These are phyloP conservation scores for Barbus barbus DNA, from an alignment of 2,113 vertebrate species.

Conservation along the genomic window DNA sequence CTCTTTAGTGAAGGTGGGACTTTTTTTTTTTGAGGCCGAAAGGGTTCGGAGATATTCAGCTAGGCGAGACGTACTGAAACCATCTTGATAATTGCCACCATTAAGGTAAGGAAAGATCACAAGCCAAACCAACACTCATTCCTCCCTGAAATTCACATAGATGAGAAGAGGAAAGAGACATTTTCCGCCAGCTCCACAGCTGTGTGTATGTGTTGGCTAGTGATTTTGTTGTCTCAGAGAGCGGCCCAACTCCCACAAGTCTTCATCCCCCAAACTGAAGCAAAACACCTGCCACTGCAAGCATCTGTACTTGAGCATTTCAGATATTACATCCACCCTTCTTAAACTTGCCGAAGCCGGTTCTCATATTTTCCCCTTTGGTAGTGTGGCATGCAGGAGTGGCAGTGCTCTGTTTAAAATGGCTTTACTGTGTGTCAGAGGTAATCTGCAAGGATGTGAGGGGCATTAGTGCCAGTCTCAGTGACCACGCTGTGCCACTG, in stretches of 20 bases:
- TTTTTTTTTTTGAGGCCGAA: constrained; percentile 27
- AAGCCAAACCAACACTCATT: constrained; percentile 44
- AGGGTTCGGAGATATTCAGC: constrained; percentile 10
- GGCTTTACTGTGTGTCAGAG: constrained; percentile 47
- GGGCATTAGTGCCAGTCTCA: constrained; percentile 54
- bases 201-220: constrained; percentile 43
- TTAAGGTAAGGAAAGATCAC: constrained; percentile 42
- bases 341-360: constrained; percentile 28
- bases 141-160: background rate
- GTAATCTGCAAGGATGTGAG: constrained; percentile 58
- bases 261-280: constrained; percentile 12
- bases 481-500: constrained; percentile 40
- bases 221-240: constrained; percentile 9
- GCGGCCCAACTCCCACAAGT: background rate
- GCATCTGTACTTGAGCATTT: background rate
- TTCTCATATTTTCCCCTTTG: constrained; percentile 52
- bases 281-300: constrained; percentile 17
- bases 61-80: constrained; percentile 56
- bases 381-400: constrained; percentile 48
- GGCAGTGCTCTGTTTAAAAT: constrained; percentile 47
- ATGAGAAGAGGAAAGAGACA: constrained; percentile 45
- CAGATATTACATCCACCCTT: constrained; percentile 8
- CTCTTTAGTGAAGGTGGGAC: constrained; percentile 29
- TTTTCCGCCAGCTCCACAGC: constrained; percentile 54
- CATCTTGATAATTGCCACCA: constrained; percentile 57